Percentiles rank a stretch among this genome's conserved stretches.
phyloP scores from a whole-genome alignment of 2,888 invertebrate species.

The Eristalinus aeneus region DNA sequence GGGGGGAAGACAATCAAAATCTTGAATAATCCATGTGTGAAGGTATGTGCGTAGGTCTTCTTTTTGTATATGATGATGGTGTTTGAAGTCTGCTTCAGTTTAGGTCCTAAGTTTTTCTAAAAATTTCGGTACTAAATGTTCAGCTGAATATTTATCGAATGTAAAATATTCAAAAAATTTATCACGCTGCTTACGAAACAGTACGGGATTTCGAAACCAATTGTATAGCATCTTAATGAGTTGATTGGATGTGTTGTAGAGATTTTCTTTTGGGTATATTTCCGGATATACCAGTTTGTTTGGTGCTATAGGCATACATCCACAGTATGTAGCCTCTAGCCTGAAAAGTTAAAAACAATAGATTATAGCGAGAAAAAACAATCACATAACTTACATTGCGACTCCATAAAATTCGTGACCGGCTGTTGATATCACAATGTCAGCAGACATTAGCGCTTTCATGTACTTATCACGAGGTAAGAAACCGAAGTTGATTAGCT shows the following conservation, averaged over 20 bases:
- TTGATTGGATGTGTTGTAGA: conserved; percentile 83
- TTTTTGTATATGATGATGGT: not conserved
- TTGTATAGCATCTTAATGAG: conserved; percentile 82
- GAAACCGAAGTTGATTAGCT: conserved; percentile 84
- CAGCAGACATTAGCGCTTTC: conserved; percentile 82
- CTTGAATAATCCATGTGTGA: not conserved
- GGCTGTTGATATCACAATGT: conserved; percentile 88
- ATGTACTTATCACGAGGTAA: conserved; percentile 83
- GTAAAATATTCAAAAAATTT: conserved; percentile 78
- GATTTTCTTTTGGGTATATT: conserved; percentile 84
- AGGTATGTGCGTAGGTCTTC: not conserved
- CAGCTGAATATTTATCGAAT: conserved; percentile 80
- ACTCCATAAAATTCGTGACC: conserved; percentile 90
- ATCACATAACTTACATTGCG: conserved; percentile 82
- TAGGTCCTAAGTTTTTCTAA: conserved; percentile 77
- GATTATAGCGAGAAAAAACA: conserved; percentile 30
- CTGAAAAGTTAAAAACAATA: conserved; percentile 77
- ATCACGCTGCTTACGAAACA: conserved; percentile 78
- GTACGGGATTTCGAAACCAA: conserved; percentile 81
- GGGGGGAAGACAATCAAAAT: conserved; percentile 39
- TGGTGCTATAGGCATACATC: conserved; percentile 87
- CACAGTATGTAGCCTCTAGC: conserved; percentile 86
- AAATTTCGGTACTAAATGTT: conserved; percentile 79
- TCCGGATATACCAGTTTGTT: conserved; percentile 87
- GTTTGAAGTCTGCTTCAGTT: not conserved